Evolutionary conservation across 2,797 vertebrate species (phyloP), one percentile per base, ranked within the genome.

Genomic region (Aeoliscus strigatus): DNA sequence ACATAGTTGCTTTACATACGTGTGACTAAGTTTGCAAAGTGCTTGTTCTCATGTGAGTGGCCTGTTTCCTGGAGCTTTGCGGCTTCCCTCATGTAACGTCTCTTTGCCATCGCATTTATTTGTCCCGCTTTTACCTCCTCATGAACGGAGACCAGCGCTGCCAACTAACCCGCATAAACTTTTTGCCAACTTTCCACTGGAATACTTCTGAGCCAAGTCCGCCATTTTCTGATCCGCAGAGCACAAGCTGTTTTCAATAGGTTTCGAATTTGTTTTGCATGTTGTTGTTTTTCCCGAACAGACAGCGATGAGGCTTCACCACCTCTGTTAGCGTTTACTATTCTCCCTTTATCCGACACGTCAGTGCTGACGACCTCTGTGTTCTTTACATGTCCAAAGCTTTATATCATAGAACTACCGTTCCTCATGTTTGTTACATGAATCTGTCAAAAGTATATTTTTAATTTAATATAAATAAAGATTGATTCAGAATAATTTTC

Each of bases 391-490:
- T 85, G 88, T 90, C 89, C 79, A 85, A 80, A 89, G 90, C 91
- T 90, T 87, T 87, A 90, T 93, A 92, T 90, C 90, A 92, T 93
- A 93, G 91, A 93, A 88, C 89, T 89, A 90, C 87, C 86, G 89
- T 91, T 94, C 92, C 90, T 92, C 91, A 87, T 94, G 94, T 98
- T 97, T 98, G 93, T 93, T 95, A 97, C 91, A 96, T 94, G 91
- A 94, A 94, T 94, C 91, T 96, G 94, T 97, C 92, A 93, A 77
- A 93, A 95, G 91, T 98, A 94, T 98, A 98, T 98, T 98, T 98
- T 97, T 96, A 96, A 97, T 97, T 98, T 97, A 97, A 95, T 96
- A 97, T 94, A 92, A 98, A 97, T 94, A 92, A 96, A 96, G 90
- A 93, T 95, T 88, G 93, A 94, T 93, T 94, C 92, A 89, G 90